Conservation (phyloP, 2,113 vertebrate genomes). For the Notechis scutatus region DNA sequence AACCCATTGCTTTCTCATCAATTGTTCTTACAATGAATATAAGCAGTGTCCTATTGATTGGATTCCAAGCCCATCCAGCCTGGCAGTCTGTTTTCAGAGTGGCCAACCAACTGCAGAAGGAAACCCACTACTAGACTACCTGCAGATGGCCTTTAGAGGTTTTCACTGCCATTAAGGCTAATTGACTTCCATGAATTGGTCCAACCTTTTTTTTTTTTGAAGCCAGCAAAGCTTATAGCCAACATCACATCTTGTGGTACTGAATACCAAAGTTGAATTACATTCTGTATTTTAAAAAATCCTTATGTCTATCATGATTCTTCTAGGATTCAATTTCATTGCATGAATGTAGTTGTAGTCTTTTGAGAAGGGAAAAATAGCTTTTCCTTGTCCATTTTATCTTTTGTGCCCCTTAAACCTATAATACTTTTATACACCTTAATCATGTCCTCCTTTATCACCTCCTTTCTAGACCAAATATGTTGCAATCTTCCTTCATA, state of each 20-base stretch:
- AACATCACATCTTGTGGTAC: not conserved
- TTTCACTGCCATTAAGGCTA: not conserved
- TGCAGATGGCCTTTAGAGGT: too few species aligned
- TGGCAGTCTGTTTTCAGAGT: not conserved
- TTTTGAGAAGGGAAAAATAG: not conserved
- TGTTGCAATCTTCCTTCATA: not conserved
- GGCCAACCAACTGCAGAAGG: not conserved
- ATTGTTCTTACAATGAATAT: not conserved
- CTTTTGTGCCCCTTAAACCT: not conserved
- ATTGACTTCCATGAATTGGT: not conserved
- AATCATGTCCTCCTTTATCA: not conserved
- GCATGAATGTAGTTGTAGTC: not conserved
- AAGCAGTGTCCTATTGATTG: not conserved
- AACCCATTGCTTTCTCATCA: too few species aligned
- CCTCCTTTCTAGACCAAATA: not conserved
- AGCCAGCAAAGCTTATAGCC: not conserved
- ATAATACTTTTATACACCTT: not conserved
- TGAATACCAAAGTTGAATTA: not conserved
- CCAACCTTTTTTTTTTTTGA: not conserved
- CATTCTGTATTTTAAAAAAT: not conserved
- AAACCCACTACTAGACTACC: not conserved
- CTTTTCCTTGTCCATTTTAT: not conserved
- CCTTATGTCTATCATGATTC: not conserved
- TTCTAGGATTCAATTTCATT: not conserved
- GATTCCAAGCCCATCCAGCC: not conserved